These are phyloP conservation scores for Hybognathus amarus DNA, from an alignment of 2,797 vertebrate species.

Conservation along the genomic window DNA sequence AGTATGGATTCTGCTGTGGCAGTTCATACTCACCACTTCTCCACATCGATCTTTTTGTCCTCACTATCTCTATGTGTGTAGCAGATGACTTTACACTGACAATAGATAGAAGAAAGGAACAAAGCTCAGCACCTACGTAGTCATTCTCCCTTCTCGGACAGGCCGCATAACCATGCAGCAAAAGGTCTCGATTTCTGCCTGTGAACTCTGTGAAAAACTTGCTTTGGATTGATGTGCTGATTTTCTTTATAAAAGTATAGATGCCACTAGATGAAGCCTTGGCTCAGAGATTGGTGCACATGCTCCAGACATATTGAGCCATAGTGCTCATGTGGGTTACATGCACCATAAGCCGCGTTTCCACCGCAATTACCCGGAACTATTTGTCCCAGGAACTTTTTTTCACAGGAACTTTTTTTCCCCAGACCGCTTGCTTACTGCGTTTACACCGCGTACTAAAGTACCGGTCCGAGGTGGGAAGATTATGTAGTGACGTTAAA, in stretches of 20 bases:
- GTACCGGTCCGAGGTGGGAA: no score
- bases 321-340: background rate
- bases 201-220: conserved; percentile 11
- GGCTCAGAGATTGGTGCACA: background rate
- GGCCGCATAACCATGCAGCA: background rate
- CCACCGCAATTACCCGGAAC: no score
- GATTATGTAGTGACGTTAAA: no score
- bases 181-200: conserved; percentile 2
- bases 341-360: background rate
- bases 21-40: conserved; percentile 58
- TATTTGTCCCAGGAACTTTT: no score
- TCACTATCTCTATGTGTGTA: conserved; percentile 44
- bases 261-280: background rate
- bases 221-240: conserved; percentile 7
- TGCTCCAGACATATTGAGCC: background rate
- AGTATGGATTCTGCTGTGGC: conserved; percentile 50
- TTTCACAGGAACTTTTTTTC: no score
- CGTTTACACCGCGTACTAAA: no score
- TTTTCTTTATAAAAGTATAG: background rate
- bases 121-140: conserved; percentile 43
- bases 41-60: conserved; percentile 54
- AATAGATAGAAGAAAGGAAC: conserved; percentile 44
- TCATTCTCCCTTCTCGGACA: background rate
- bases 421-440: no score
- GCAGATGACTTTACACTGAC: conserved; percentile 55